These are phyloP conservation scores for Nannospalax galili DNA, from an alignment of 2,113 vertebrate genomes.

Conservation along the genomic window DNA sequence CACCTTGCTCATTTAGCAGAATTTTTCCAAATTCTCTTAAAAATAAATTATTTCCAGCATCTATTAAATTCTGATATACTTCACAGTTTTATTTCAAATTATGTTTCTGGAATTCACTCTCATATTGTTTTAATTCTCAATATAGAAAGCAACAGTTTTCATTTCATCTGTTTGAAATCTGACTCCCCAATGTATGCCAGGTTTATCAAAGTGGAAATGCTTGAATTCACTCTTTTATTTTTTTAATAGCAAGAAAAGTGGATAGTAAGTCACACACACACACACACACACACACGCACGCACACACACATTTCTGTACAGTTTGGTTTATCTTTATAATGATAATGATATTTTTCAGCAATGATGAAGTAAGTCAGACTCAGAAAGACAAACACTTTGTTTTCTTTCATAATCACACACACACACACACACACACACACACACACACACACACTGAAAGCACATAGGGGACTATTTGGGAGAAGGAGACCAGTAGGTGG, in stretches of 20 bases:
- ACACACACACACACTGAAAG: background rate
- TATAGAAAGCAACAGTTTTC: background rate
- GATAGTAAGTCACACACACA: background rate
- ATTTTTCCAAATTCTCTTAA: conserved; percentile 12
- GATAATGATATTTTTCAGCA: background rate
- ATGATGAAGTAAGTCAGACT: background rate
- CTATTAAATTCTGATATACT: conserved; percentile 37
- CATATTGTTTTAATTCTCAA: conserved; percentile 19
- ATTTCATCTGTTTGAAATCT: background rate
- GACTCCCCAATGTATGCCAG: background rate
- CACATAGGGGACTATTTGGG: background rate
- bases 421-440: background rate
- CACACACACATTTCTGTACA: background rate
- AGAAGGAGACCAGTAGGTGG: background rate
- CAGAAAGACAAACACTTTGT: background rate
- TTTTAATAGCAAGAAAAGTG: conserved; percentile 41
- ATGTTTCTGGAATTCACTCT: background rate
- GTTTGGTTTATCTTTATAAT: background rate
- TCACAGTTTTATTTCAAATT: conserved; percentile 34
- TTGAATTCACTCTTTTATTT: background rate
- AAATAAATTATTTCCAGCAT: background rate
- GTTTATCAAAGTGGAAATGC: conserved; percentile 21
- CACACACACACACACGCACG: background rate
- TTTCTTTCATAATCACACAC: background rate
- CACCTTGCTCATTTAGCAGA: background rate